Conservation (phyloP, 2,797 vertebrate genomes). For the Yasuhikotakia modesta region DNA sequence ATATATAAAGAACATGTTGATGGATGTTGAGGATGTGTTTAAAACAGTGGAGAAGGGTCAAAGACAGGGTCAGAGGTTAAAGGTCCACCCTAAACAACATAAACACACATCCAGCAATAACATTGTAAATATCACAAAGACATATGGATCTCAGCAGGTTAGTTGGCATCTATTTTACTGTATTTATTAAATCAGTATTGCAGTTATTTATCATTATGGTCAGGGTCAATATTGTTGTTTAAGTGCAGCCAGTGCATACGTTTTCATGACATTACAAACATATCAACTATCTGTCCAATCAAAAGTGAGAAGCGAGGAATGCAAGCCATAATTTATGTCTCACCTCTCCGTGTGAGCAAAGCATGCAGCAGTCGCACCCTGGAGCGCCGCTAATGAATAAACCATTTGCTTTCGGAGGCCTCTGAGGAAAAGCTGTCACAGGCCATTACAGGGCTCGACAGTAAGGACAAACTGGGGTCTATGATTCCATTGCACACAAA, state of each 20-base stretch:
- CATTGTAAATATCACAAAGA: slow-evolving; percentile 24
- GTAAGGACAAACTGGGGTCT: slow-evolving; percentile 63
- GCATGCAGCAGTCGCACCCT: slow-evolving; percentile 62
- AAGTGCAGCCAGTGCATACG: neutral
- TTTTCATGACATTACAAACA: slow-evolving; percentile 47
- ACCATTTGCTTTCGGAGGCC: slow-evolving; percentile 67
- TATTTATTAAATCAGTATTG: neutral
- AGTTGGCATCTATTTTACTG: slow-evolving; percentile 12
- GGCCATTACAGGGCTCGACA: slow-evolving; percentile 69
- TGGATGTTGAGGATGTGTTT: slow-evolving; percentile 16
- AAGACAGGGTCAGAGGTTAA: slow-evolving; percentile 23
- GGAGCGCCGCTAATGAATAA: slow-evolving; percentile 72
- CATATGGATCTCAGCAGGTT: slow-evolving; percentile 11
- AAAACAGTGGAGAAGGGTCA: neutral
- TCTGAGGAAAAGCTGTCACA: slow-evolving; percentile 73
- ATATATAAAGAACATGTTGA: neutral
- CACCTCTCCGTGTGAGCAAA: slow-evolving; percentile 56
- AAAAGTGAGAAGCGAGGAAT: slow-evolving; percentile 55
- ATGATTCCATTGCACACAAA: slow-evolving; percentile 56
- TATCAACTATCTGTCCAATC: slow-evolving; percentile 58
- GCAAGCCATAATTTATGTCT: slow-evolving; percentile 67
- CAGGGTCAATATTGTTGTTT: slow-evolving; percentile 4
- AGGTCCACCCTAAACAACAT: slow-evolving; percentile 28
- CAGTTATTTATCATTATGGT: slow-evolving; percentile 6
- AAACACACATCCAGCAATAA: slow-evolving; percentile 29